Evolutionary conservation across 2,797 vertebrate species (phyloP).

Genomic region (Labroides dimidiatus): DNA sequence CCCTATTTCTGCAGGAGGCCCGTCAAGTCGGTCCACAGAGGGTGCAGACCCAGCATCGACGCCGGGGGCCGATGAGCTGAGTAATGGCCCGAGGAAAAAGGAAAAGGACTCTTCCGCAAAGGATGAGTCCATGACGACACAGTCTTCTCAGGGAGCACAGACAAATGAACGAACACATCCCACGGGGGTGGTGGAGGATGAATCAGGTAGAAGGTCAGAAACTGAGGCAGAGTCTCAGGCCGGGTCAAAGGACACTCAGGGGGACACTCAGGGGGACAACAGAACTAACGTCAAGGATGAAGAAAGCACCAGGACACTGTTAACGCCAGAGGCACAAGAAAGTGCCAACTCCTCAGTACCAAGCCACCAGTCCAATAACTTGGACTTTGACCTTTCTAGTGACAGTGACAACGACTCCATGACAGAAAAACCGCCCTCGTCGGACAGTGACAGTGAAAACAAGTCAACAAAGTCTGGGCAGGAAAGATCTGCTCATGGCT

Average conservation of each 20-base stretch:
- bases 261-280: conserved; percentile 54
- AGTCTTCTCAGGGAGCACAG: conserved; percentile 69
- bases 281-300: conserved; percentile 66
- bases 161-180: conserved; percentile 71
- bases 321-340: conserved; percentile 51
- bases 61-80: conserved; percentile 83
- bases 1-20: conserved; percentile 73
- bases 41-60: conserved; percentile 69
- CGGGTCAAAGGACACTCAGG: conserved; percentile 33
- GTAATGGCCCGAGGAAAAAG: conserved; percentile 87
- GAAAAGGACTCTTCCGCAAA: conserved; percentile 77
- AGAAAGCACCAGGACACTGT: conserved; percentile 52
- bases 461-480: conserved; percentile 40
- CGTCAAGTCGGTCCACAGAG: conserved; percentile 75
- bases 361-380: conserved; percentile 76
- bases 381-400: conserved; percentile 94
- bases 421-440: conserved; percentile 74
- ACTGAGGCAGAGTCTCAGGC: conserved; percentile 26
- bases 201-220: conserved; percentile 44
- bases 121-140: conserved; percentile 57
- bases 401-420: conserved; percentile 90
- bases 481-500: conserved; percentile 39
- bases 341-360: conserved; percentile 51
- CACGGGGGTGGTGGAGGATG: conserved; percentile 48
- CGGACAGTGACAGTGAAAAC: conserved; percentile 64